Evolutionary conservation across 2,888 invertebrate species (phyloP), one percentile per base, ranked within the genome.

Genomic region (Apamea monoglypha): DNA sequence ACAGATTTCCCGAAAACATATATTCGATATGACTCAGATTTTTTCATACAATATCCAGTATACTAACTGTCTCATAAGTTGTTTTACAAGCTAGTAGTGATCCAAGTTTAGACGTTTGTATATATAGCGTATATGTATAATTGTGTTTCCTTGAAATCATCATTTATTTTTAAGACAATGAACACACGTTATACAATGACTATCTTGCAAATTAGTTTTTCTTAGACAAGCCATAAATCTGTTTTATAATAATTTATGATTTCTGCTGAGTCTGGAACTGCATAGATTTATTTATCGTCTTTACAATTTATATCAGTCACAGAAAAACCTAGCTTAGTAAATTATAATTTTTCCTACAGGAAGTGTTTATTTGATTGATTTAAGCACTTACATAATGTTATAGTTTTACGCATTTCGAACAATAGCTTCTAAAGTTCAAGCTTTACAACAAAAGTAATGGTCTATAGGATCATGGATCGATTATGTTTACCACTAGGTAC

Each of bases 361-460:
- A 82, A 80, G 70, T 77, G 59, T 76, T 78, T 76, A 76, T 66
- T 82, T 79, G 69, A 32, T 61, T 63, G 68, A 70, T 79, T 79
- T 69, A 85, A 82, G 67, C 61, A 82, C 61, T 76, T 69, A 85
- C 78, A 85, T 85, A 76, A 82, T 79, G 82, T 79, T 85, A 82
- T 74, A 79, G 69, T 85, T 85, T 82, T 79, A 82, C 63, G 69
- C 74, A 77, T 85, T 85, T 80, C 72, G 16, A 85, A 82, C 82
- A 79, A 82, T 82, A 77, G 86, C 82, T 76, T 77, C 69, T 76
- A 81, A 82, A 85, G 74, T 74, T 78, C 76, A 71, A 72, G 61
- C 69, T 76, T 85, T 79, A 79, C 72, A 82, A 85, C 79, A 77
- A 76, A 85, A 85, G 73, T 79, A 75, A 82, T 77, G 76, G 61